phyloP scores from a whole-genome alignment of 2,797 vertebrate species.

The Micropoecilia bifurca region DNA sequence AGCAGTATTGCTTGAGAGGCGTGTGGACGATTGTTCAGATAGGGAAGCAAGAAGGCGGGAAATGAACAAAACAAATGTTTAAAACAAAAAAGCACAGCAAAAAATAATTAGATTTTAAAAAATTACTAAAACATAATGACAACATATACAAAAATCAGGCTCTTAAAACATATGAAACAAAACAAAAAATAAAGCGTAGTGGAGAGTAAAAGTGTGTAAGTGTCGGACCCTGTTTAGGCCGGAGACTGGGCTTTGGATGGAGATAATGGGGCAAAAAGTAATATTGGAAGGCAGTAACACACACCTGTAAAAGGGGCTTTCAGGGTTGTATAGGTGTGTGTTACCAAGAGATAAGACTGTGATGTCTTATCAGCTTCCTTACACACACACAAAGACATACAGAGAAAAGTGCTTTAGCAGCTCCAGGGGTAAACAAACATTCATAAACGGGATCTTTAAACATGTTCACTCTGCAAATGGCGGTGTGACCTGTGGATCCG shows the following conservation, averaged over 20 bases:
- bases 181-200: slow-evolving; percentile 34
- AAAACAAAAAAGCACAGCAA: slow-evolving; percentile 61
- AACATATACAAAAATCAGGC: slow-evolving; percentile 37
- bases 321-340: slow-evolving; percentile 25
- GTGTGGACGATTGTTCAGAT: slow-evolving; percentile 82
- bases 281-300: slow-evolving; percentile 62
- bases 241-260: slow-evolving; percentile 65
- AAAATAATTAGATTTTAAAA: slow-evolving; percentile 46
- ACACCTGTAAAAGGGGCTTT: slow-evolving; percentile 49
- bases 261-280: slow-evolving; percentile 37
- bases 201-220: slow-evolving; percentile 29
- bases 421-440: slow-evolving; percentile 75
- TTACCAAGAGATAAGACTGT: slow-evolving; percentile 45
- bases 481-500: slow-evolving; percentile 27
- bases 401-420: slow-evolving; percentile 75
- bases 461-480: slow-evolving; percentile 57
- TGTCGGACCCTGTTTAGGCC: slow-evolving; percentile 70
- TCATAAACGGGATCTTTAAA: slow-evolving; percentile 67
- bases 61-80: slow-evolving; percentile 33
- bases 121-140: slow-evolving; percentile 22
- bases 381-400: slow-evolving; percentile 11
- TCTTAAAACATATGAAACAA: slow-evolving; percentile 47
- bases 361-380: slow-evolving; percentile 43
- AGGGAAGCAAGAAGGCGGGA: slow-evolving; percentile 58
- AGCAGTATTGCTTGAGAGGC: slow-evolving; percentile 83